Evolutionary conservation across 2,797 vertebrate genomes (phyloP).

Genomic region (Benthosema pterotum): DNA sequence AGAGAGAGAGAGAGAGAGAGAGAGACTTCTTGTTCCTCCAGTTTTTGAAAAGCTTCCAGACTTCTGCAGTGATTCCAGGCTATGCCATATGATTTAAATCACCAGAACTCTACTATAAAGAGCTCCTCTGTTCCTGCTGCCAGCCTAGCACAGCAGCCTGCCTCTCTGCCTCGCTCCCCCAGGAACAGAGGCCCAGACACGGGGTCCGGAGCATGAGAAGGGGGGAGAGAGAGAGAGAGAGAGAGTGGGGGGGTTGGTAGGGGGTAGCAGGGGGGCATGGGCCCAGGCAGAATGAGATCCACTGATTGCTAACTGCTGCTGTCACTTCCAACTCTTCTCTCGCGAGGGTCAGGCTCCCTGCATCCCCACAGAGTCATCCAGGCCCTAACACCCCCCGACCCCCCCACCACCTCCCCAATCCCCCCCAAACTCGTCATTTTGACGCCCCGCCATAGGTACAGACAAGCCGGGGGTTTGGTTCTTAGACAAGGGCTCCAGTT

Average conservation of each 20-base stretch:
- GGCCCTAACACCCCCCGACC: conserved; percentile 37
- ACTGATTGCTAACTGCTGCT: conserved; percentile 80
- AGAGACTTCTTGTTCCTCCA: conserved; percentile 79
- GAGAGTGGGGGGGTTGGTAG: conserved; percentile 11
- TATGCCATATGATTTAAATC: conserved; percentile 89
- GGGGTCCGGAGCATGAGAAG: conserved; percentile 66
- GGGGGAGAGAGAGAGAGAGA: conserved; percentile 8
- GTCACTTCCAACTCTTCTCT: conserved; percentile 77
- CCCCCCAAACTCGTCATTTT: conserved; percentile 45
- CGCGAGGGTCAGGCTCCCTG: conserved; percentile 70
- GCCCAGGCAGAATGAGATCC: conserved; percentile 71
- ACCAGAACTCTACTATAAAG: conserved; percentile 86
- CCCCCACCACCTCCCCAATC: conserved; percentile 33
- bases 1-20: conserved; percentile 64
- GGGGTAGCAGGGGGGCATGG: conserved; percentile 23
- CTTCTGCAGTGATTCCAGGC: conserved; percentile 84
- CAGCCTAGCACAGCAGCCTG: conserved; percentile 81
- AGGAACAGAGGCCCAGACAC: conserved; percentile 79
- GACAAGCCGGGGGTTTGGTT: conserved; percentile 50
- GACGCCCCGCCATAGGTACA: conserved; percentile 66
- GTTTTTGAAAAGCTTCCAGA: conserved; percentile 83
- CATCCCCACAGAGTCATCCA: conserved; percentile 72
- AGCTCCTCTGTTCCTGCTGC: conserved; percentile 84
- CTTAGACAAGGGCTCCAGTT: conserved; percentile 59
- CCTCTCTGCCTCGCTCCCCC: conserved; percentile 74